phyloP scores from a whole-genome alignment of 1,140 invertebrate genomes.

The Rhizoglyphus robini region DNA sequence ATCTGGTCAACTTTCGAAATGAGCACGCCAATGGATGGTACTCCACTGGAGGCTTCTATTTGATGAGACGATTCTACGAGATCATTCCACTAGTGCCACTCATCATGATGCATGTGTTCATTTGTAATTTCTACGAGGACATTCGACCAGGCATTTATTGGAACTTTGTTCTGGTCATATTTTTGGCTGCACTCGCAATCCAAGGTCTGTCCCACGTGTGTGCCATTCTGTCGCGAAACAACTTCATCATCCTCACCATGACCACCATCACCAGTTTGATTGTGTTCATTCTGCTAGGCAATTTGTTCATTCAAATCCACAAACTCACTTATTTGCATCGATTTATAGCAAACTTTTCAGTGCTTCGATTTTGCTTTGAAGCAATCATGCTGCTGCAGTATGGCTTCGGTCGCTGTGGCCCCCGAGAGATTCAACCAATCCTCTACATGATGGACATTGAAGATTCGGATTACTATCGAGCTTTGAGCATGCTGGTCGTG shows the following conservation, averaged over 20 bases:
- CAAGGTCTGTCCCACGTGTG: constrained; percentile 9
- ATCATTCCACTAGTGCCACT: neutral
- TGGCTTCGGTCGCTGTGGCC: constrained; percentile 16
- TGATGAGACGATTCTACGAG: neutral
- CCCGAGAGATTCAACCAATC: neutral
- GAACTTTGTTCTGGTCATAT: neutral
- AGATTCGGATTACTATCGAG: neutral
- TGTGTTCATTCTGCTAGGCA: neutral
- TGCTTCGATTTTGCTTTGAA: neutral
- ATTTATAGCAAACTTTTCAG: neutral
- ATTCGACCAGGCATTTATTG: neutral
- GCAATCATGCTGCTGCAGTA: neutral
- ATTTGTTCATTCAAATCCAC: neutral
- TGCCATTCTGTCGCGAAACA: neutral
- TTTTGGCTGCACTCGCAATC: neutral
- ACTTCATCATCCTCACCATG: neutral
- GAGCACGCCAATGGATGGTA: constrained; percentile 4
- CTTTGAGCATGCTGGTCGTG: neutral
- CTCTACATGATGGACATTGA: neutral
- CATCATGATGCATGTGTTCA: neutral
- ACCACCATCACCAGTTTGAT: neutral
- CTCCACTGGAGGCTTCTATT: neutral
- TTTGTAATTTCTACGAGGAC: neutral
- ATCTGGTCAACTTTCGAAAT: neutral
- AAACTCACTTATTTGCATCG: neutral